Conservation (phyloP, 2,888 invertebrate species). For the Nebria brevicollis region DNA sequence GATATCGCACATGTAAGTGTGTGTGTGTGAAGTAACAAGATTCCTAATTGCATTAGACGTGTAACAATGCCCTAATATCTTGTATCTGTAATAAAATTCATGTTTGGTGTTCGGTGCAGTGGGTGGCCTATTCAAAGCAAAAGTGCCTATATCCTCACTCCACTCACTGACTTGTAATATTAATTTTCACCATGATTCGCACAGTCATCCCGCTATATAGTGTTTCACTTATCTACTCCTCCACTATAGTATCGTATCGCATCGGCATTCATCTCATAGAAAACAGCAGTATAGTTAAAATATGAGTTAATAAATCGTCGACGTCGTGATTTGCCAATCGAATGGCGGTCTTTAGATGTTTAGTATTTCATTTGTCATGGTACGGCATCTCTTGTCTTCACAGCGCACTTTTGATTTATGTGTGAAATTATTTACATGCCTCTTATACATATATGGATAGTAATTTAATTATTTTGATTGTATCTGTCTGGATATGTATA, state of each 20-base stretch:
- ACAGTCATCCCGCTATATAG: neutral
- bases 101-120: conserved; percentile 32
- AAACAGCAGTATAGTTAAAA: neutral
- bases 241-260: neutral
- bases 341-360: conserved; percentile 37
- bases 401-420: conserved; percentile 34
- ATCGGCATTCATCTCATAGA: too few relatives aligned
- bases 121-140: conserved; percentile 25
- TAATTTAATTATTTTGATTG: neutral
- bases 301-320: conserved; percentile 31
- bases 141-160: conserved; percentile 32
- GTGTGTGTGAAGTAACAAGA: conserved; percentile 24
- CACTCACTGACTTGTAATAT: neutral
- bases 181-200: neutral
- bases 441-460: neutral
- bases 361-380: conserved; percentile 45
- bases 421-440: conserved; percentile 32
- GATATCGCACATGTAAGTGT: too few relatives aligned
- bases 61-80: conserved; percentile 17
- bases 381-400: conserved; percentile 5
- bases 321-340: conserved; percentile 45
- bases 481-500: neutral
- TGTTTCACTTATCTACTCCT: neutral
- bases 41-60: conserved; percentile 37
- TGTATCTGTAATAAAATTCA: conserved; percentile 26